Conservation (phyloP, 2,113 vertebrate genomes). For the Amia ocellicauda region DNA sequence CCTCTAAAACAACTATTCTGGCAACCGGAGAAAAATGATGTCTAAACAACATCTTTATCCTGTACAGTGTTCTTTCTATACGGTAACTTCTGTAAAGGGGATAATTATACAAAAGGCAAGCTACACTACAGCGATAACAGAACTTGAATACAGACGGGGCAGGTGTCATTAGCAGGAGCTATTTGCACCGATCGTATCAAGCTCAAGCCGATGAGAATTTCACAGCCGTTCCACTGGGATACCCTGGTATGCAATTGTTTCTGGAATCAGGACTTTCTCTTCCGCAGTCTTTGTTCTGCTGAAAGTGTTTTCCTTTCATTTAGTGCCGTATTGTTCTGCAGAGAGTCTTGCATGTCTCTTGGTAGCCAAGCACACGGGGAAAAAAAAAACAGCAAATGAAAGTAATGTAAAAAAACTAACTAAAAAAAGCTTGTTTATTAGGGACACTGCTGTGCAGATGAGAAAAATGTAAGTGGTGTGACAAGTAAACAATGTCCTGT, state of each 20-base stretch:
- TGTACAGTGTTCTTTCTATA: not conserved
- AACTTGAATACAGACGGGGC: constrained; percentile 23
- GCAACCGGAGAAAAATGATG: no score
- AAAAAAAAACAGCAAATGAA: no score
- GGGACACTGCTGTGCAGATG: no score
- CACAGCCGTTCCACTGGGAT: constrained; percentile 29
- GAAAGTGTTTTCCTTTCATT: constrained; percentile 13
- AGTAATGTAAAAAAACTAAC: no score
- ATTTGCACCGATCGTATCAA: constrained; percentile 39
- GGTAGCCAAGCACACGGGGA: no score
- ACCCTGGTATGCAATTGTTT: constrained; percentile 28
- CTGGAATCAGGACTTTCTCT: not conserved
- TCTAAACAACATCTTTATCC: no score
- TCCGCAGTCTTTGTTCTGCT: not conserved
- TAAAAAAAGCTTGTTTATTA: no score
- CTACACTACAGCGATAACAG: constrained; percentile 28
- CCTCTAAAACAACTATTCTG: no score
- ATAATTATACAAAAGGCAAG: constrained; percentile 31
- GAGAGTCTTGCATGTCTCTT: no score
- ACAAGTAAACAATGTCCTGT: no score
- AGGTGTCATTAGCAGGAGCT: constrained; percentile 35
- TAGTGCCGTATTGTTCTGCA: no score
- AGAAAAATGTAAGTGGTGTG: no score
- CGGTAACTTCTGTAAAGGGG: constrained; percentile 18
- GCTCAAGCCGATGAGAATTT: constrained; percentile 18